Conservation (phyloP, 2,797 vertebrate genomes). For the Cryptoprocta ferox region DNA sequence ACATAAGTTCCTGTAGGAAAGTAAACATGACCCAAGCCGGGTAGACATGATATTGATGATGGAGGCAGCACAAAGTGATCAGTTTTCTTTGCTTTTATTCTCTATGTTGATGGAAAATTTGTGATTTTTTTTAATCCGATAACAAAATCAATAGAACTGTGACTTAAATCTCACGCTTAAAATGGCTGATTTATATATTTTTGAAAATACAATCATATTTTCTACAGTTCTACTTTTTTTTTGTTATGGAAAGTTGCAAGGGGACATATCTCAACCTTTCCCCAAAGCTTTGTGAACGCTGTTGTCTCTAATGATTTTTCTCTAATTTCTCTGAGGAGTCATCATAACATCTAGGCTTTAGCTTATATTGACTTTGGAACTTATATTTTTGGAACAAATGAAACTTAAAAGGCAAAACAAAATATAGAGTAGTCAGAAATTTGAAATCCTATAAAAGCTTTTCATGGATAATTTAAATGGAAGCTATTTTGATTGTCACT, state of each 20-base stretch:
- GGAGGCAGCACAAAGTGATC: neutral
- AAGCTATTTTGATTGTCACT: slow-evolving; percentile 53
- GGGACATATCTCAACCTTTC: neutral
- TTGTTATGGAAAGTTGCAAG: neutral
- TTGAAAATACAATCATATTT: slow-evolving; percentile 12
- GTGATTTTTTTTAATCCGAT: slow-evolving; percentile 17
- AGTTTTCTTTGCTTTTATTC: neutral
- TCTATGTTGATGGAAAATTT: neutral
- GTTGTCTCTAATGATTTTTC: neutral
- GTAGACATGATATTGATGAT: neutral
- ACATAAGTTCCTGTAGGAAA: neutral
- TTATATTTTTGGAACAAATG: neutral
- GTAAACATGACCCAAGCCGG: neutral
- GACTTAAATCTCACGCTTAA: neutral
- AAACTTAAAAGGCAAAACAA: slow-evolving; percentile 60
- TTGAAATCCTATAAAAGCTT: slow-evolving; percentile 43
- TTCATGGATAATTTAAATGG: slow-evolving; percentile 47
- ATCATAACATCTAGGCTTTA: neutral
- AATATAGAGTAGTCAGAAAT: slow-evolving; percentile 46
- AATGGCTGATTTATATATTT: neutral
- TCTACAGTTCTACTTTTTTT: neutral
- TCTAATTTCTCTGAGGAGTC: neutral
- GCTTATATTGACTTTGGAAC: neutral
- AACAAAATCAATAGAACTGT: slow-evolving; percentile 40
- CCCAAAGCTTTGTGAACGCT: neutral